A percentile compares a stretch with the other conserved stretches of the same genome.
Conservation (phyloP, 2,888 invertebrate genomes). For the Mallateleia sp. region DNA sequence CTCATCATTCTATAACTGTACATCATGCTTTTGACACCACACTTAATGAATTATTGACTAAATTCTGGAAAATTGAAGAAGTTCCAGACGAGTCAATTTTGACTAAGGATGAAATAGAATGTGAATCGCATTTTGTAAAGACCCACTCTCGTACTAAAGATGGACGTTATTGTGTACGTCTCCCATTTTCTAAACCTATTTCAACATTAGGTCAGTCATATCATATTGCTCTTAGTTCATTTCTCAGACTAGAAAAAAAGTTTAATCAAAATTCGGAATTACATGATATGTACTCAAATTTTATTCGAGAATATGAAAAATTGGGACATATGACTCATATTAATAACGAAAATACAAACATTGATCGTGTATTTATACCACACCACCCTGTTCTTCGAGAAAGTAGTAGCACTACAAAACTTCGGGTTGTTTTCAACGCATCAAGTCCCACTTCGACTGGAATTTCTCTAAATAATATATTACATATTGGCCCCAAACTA, state of each 20-base stretch:
- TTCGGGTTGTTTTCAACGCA: conserved; percentile 9
- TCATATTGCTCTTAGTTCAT: conserved; percentile 3
- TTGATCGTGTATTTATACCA: conserved; percentile 7
- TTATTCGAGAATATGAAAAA: conserved; percentile 34
- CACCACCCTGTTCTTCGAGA: conserved; percentile 12
- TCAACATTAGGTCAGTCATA: conserved; percentile 8
- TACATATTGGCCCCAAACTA: conserved; percentile 36
- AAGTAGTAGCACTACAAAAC: not conserved
- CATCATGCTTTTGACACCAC: conserved; percentile 26
- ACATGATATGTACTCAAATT: conserved; percentile 9
- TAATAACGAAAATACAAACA: not conserved
- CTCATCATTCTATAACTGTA: conserved; percentile 9
- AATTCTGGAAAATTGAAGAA: conserved; percentile 30
- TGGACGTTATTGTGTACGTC: conserved; percentile 15
- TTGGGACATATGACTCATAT: conserved; percentile 24
- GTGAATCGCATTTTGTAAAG: not conserved
- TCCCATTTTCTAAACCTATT: conserved; percentile 9
- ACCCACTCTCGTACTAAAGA: conserved; percentile 5
- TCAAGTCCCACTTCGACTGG: conserved; percentile 14
- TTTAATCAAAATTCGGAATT: conserved; percentile 1
- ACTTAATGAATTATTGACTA: conserved; percentile 15
- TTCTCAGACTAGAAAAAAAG: conserved; percentile 18
- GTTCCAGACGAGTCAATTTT: not conserved
- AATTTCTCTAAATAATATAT: not conserved
- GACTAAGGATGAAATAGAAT: not conserved